phyloP scores from a whole-genome alignment of 2,888 invertebrate species.

The Rhingia rostrata region DNA sequence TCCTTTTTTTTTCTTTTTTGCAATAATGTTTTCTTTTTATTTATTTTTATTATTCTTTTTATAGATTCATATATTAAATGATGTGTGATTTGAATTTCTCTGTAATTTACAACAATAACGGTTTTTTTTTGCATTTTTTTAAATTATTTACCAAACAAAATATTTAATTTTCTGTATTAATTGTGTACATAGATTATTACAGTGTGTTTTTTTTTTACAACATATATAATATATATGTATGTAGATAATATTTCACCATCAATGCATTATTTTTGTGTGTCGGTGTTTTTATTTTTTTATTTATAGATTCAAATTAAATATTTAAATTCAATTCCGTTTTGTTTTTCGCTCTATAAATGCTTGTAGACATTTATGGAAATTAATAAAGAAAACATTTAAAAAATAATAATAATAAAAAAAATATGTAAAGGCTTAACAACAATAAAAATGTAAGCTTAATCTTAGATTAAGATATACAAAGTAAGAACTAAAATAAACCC shows the following conservation, averaged over 20 bases:
- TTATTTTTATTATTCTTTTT: slow-evolving; percentile 15
- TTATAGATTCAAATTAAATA: slow-evolving; percentile 16
- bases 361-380: slow-evolving; percentile 22
- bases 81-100: slow-evolving; percentile 58
- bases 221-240: neutral
- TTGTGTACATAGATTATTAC: slow-evolving; percentile 30
- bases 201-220: slow-evolving; percentile 14
- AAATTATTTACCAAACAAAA: slow-evolving; percentile 52
- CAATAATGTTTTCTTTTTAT: slow-evolving; percentile 36
- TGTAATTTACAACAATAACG: slow-evolving; percentile 68
- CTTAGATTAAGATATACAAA: slow-evolving; percentile 58
- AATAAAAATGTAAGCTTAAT: slow-evolving; percentile 43
- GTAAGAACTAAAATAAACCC: slow-evolving; percentile 13
- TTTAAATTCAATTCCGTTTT: slow-evolving; percentile 46
- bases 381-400: slow-evolving; percentile 2
- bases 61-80: slow-evolving; percentile 55
- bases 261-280: slow-evolving; percentile 13
- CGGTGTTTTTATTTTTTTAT: slow-evolving; percentile 13
- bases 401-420: slow-evolving; percentile 1
- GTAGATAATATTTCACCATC: slow-evolving; percentile 15
- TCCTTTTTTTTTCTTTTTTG: neutral
- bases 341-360: slow-evolving; percentile 47
- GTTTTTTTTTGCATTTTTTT: slow-evolving; percentile 3
- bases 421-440: slow-evolving; percentile 54
- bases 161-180: slow-evolving; percentile 44